Base-by-base conservation (phyloP, 2,888 invertebrate species). In the Caenorhabditis angaria region DNA sequence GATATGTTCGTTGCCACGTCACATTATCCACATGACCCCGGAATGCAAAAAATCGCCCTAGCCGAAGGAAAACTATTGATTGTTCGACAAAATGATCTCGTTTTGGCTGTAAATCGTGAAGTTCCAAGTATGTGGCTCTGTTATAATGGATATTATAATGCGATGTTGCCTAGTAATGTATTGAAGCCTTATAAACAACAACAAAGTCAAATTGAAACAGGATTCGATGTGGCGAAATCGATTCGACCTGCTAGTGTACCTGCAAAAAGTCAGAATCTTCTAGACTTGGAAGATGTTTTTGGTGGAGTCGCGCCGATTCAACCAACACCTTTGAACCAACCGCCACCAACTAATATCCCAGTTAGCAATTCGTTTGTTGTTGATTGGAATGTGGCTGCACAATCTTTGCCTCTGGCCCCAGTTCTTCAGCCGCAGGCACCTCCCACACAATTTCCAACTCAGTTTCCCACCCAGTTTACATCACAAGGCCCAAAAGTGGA, bases 141-240 rank as follows among this genome's bases (percentile, higher is more conserved):
- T 56, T 79, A 79, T 54, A 79, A 79, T 61, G 79, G 79, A 14
- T 79, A 70, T 51, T 79, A 79, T 58, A 79, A 79, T 32, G 79
- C 76, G 0, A 71, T 72, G 62, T 66, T 79, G 8, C 77, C 79
- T 5, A 69, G 67, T 24, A 63, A 59, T 5, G 62, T 77, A 32
- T 66, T 79, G 20, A 54, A 48, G 10, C 77, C 74, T 4, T 79
- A 65, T 53, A 59, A 28, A 4, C 24, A 48, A 35, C 29, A 5
- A 28, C 24, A 14, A 18, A 25, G 18, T 18, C 25, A 14, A 1
- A 50, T 67, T 18, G 70, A 75, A 54, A 61, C 28, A 6, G 75
- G 75, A 32, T 61, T 63, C 1, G 68, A 68, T 35, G 54, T 62
- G 5, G 72, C 55, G 5, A 55, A 57, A 25, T 47, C 41, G 25